Percentiles rank a stretch among this genome's conserved stretches.
Evolutionary conservation across 2,888 invertebrate species (phyloP).

Genomic region (Amaurobius ferox): DNA sequence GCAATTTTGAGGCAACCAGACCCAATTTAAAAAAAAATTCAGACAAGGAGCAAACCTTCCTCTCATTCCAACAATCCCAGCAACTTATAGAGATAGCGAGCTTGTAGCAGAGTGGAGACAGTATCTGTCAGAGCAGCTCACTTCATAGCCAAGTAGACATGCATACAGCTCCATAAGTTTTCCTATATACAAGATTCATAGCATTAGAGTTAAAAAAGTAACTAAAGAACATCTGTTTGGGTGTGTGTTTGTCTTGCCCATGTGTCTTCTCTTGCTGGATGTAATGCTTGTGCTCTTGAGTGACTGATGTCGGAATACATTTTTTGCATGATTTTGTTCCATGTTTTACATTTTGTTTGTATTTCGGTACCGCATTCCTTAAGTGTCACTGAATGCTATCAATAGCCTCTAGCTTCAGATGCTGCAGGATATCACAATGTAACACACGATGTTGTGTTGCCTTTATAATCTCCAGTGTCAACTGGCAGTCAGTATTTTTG

Average conservation of each 20-base stretch:
- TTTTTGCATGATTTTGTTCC: neutral
- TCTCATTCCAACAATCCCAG: constrained; percentile 61
- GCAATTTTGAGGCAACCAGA: constrained; percentile 19
- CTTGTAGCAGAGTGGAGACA: constrained; percentile 38
- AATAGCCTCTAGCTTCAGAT: too few species aligned
- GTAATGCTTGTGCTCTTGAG: constrained; percentile 54
- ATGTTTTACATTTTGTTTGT: neutral
- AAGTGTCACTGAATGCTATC: too few species aligned
- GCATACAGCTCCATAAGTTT: constrained; percentile 29
- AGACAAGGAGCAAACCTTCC: constrained; percentile 71
- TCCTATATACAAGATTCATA: constrained; percentile 69
- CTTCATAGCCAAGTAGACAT: constrained; percentile 31
- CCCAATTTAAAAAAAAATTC: constrained; percentile 60
- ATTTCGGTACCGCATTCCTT: too few species aligned
- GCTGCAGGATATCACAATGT: too few species aligned
- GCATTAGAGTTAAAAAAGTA: constrained; percentile 30
- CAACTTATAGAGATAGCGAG: constrained; percentile 49
- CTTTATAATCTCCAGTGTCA: too few species aligned
- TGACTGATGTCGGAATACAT: constrained; percentile 8
- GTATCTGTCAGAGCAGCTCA: constrained; percentile 40
- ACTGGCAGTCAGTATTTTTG: too few species aligned
- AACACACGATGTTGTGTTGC: too few species aligned
- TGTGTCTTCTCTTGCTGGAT: constrained; percentile 43
- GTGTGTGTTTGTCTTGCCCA: constrained; percentile 13
- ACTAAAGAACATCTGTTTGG: constrained; percentile 14